Evolutionary conservation across 2,888 invertebrate genomes (phyloP), one percentile per base, ranked within the genome.

Genomic region (Brachypalpus laphriformis): DNA sequence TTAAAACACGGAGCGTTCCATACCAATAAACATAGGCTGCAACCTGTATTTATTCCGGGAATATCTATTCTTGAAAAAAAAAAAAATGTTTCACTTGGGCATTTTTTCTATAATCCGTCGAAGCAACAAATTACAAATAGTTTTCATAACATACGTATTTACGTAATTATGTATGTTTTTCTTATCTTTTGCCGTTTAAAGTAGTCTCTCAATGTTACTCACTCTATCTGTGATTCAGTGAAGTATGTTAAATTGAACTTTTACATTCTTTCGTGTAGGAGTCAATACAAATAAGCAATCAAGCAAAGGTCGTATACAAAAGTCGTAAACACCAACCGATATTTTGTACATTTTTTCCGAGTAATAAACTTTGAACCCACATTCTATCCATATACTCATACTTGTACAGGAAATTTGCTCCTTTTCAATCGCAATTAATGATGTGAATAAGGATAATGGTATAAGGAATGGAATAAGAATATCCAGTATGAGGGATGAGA

Each of bases 381-480:
- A 56, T 56, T 56, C 45, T 9, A 37, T 34, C 5, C 34, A 47
- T 37, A n/a, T 31, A n/a, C 5, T 25, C 25, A n/a, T n/a, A n/a
- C 25, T 4, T 25, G 5, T 25, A 56, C 31, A 42, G 47, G 47
- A 71, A 47, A 47, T 71, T 70, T 70, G 56, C 47, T 47, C 47
- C 57, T 49, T 71, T 71, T 59, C 71, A 49, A 71, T 71, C 57
- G 57, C 34, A 71, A 71, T 71, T 71, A 71, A 71, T 71, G 71
- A 71, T 37, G 71, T 59, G 71, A 71, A 71, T 71, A 71, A 71
- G 71, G 71, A 57, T 59, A 59, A 70, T 56, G 45, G 56, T 25
- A 70, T 51, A 66, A 25, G 40, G 14, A 42, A 59, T 25, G 9
- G 14, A 70, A 54, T 37, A 34, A 59, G 22, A 22, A 57, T 57